Conservation (phyloP, 2,797 vertebrate species). For the Cyprinodon diabolis region DNA sequence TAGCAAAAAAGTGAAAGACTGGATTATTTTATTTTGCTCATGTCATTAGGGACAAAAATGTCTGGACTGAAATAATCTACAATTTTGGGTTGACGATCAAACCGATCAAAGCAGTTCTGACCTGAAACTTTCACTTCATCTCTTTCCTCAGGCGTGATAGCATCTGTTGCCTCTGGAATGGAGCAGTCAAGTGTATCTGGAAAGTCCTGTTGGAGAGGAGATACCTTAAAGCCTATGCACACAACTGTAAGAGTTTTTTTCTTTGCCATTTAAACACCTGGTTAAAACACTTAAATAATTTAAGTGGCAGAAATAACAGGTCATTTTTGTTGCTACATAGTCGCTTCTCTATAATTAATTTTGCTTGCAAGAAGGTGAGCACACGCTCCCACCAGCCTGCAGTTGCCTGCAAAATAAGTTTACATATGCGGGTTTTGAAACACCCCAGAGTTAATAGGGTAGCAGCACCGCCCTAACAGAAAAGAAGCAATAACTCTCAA, state of each 20-base stretch:
- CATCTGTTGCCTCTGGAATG: slow-evolving; percentile 87
- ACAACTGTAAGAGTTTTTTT: background rate
- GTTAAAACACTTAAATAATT: background rate
- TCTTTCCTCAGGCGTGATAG: slow-evolving; percentile 94
- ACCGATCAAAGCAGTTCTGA: slow-evolving; percentile 55
- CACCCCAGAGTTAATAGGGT: too few species aligned
- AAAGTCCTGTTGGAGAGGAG: slow-evolving; percentile 56
- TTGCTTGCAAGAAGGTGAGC: too few species aligned
- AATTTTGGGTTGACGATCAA: background rate
- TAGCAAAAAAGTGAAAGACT: background rate
- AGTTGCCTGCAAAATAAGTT: too few species aligned
- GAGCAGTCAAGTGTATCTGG: slow-evolving; percentile 87
- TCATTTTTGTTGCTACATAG: too few species aligned
- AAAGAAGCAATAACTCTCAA: background rate
- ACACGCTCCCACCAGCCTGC: too few species aligned
- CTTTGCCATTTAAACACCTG: too few species aligned
- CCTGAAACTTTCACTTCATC: slow-evolving; percentile 97
- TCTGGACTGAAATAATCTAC: background rate
- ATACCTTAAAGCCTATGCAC: background rate
- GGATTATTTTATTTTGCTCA: background rate
- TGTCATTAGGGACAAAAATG: background rate
- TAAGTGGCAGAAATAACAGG: too few species aligned
- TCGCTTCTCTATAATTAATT: too few species aligned
- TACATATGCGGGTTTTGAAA: too few species aligned
- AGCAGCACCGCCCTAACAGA: too few species aligned